Evolutionary conservation across 2,888 invertebrate genomes (phyloP).

Genomic region (Lamellibrachia columna): DNA sequence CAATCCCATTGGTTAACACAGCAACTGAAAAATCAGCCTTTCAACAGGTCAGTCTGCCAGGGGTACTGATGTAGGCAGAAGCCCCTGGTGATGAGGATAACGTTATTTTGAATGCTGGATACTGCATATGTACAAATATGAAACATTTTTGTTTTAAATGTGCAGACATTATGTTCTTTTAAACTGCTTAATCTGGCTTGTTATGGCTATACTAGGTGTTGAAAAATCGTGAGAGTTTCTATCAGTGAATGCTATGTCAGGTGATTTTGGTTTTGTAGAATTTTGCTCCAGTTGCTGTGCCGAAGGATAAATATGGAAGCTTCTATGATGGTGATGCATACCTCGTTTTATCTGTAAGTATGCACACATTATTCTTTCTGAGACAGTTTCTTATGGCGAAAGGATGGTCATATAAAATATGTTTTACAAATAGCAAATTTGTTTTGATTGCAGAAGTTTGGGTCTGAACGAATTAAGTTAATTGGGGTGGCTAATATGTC

Average conservation of each 20-base stretch:
- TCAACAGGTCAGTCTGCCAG: too few relatives aligned
- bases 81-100: too few relatives aligned
- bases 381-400: background rate
- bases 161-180: background rate
- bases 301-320: slow-evolving; percentile 80
- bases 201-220: background rate
- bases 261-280: slow-evolving; percentile 69
- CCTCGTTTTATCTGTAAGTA: slow-evolving; percentile 70
- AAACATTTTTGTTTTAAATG: background rate
- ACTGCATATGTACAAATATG: background rate
- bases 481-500: too few relatives aligned
- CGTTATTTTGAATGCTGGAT: background rate
- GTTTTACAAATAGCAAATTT: too few relatives aligned
- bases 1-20: too few relatives aligned
- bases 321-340: slow-evolving; percentile 88
- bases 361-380: too few relatives aligned
- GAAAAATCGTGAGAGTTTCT: background rate
- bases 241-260: background rate
- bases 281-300: slow-evolving; percentile 78
- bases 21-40: too few relatives aligned
- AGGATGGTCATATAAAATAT: too few relatives aligned
- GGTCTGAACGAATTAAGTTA: too few relatives aligned
- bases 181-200: background rate
- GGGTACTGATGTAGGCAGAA: too few relatives aligned
- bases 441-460: too few relatives aligned